These are phyloP conservation scores for Myotis brandtii DNA, from an alignment of 2,113 vertebrate species.

Conservation along the genomic window DNA sequence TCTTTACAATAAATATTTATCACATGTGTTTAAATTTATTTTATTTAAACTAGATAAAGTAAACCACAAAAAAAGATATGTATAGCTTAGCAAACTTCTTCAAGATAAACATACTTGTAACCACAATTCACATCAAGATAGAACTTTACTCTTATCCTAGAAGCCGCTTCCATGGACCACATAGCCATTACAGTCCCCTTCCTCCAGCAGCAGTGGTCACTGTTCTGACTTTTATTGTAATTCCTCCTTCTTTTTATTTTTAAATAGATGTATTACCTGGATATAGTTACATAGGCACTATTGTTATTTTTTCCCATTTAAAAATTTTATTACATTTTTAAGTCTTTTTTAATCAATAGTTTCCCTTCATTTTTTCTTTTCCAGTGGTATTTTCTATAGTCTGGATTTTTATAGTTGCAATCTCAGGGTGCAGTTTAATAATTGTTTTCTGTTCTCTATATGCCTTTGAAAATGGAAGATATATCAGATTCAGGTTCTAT, in stretches of 20 bases:
- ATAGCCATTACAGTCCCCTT: rapidly evolving
- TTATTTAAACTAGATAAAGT: not conserved
- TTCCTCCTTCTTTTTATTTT: not conserved
- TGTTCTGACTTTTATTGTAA: not conserved
- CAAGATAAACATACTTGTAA: not conserved
- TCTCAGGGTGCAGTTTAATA: not conserved
- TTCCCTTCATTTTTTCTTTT: not conserved
- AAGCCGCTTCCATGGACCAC: not conserved
- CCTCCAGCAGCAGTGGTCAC: not conserved
- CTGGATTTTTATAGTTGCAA: not conserved
- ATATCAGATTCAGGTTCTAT: not conserved
- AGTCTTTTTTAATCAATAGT: not conserved
- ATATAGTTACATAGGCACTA: not conserved
- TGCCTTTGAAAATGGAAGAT: not conserved
- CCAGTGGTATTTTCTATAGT: not conserved
- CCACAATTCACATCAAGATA: not conserved
- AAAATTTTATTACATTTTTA: not conserved
- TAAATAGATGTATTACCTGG: not conserved
- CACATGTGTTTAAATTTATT: not conserved
- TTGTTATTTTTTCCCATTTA: not conserved
- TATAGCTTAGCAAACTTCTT: not conserved
- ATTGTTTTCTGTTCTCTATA: not conserved
- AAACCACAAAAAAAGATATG: not conserved
- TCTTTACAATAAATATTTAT: not conserved
- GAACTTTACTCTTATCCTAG: not conserved